Evolutionary conservation across 2,113 vertebrate species (phyloP).

Genomic region (Onychostoma macrolepis): DNA sequence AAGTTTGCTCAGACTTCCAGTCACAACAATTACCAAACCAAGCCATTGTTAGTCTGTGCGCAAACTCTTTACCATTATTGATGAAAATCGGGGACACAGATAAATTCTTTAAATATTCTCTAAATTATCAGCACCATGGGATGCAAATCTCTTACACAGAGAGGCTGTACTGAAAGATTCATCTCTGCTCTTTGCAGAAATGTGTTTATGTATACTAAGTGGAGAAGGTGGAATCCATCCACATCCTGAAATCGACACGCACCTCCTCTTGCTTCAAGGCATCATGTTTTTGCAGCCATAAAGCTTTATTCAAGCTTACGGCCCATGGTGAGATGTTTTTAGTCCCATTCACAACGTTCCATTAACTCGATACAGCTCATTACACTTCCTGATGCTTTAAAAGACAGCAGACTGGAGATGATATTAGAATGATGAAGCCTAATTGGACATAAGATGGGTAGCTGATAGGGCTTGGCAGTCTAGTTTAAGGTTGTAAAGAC

Average conservation of each 20-base stretch:
- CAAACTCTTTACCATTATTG: neutral
- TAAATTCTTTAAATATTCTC: neutral
- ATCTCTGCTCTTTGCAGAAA: slow-evolving; percentile 20
- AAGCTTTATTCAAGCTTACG: slow-evolving; percentile 8
- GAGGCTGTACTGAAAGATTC: neutral
- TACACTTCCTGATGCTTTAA: neutral
- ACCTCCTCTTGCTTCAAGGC: neutral
- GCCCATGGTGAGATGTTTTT: slow-evolving; percentile 12
- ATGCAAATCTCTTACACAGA: neutral
- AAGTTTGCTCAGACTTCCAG: neutral
- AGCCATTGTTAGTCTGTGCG: neutral
- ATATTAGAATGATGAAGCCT: slow-evolving; percentile 10
- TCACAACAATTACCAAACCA: neutral
- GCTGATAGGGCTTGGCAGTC: neutral
- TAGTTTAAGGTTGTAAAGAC: neutral
- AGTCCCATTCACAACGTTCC: neutral
- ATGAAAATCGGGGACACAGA: neutral
- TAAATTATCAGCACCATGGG: neutral
- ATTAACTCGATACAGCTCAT: slow-evolving; percentile 1
- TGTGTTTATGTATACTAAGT: neutral
- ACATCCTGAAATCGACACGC: neutral
- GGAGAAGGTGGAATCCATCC: neutral
- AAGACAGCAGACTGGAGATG: neutral
- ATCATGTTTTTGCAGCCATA: slow-evolving; percentile 31
- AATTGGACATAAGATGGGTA: slow-evolving; percentile 23